A percentile compares a stretch with the other conserved stretches of the same genome.
These are phyloP conservation scores for Catharus ustulatus DNA, from an alignment of 2,797 vertebrate species.

Conservation along the genomic window DNA sequence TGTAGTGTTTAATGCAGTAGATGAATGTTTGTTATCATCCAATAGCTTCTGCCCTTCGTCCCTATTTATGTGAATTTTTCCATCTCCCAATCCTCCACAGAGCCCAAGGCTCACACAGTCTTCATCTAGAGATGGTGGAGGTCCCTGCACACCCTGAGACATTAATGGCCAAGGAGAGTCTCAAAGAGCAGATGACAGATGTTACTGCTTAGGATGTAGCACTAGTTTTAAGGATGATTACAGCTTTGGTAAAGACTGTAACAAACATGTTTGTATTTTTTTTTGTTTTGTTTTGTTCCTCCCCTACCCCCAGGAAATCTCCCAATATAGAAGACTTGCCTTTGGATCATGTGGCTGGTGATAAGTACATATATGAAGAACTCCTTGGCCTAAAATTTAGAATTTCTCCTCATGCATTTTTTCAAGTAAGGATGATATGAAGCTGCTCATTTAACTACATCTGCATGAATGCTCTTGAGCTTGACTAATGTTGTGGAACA, in stretches of 20 bases:
- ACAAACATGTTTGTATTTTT: neutral
- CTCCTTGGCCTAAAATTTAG: conserved; percentile 91
- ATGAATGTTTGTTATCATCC: neutral
- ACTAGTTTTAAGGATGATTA: neutral
- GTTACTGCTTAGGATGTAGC: neutral
- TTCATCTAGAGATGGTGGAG: neutral
- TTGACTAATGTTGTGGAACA: neutral
- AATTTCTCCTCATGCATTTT: conserved; percentile 97
- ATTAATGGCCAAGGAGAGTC: neutral
- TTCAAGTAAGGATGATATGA: conserved; percentile 82
- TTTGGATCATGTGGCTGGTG: conserved; percentile 89
- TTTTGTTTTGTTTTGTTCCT: neutral
- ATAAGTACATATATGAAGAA: conserved; percentile 89
- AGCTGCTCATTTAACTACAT: neutral
- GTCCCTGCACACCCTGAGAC: neutral
- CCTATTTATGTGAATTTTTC: neutral
- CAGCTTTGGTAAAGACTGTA: neutral
- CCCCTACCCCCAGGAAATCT: conserved; percentile 79
- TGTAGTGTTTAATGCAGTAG: neutral
- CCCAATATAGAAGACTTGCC: conserved; percentile 89
- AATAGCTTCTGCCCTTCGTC: neutral
- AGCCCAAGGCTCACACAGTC: neutral
- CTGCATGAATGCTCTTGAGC: neutral
- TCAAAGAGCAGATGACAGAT: neutral
- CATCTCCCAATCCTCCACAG: neutral